Conservation (phyloP, 37 sponge, comb jelly and placozoan genomes). For the Spongilla lacustris region DNA sequence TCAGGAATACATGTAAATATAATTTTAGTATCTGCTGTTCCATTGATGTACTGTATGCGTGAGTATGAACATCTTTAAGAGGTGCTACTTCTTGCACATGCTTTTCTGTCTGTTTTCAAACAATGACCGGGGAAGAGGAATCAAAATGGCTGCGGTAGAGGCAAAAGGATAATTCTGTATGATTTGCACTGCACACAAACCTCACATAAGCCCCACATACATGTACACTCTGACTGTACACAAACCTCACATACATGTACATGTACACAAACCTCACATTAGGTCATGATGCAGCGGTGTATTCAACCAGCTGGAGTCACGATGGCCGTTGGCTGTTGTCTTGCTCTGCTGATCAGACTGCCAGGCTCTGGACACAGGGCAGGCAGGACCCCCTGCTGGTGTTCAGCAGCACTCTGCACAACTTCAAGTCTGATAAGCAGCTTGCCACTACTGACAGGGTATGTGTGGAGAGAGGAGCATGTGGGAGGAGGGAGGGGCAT, state of each 20-base stretch:
- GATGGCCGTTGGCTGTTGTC: constrained; percentile 58
- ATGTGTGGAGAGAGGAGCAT: not conserved
- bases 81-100: too few species aligned
- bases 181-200: too few species aligned
- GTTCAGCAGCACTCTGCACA: constrained; percentile 3
- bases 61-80: too few species aligned
- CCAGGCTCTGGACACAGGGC: constrained; percentile 60
- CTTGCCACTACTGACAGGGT: not conserved
- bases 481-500: too few species aligned
- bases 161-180: too few species aligned
- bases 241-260: not conserved
- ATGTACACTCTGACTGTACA: not conserved
- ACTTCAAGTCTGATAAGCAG: not conserved
- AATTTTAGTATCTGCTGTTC: too few species aligned
- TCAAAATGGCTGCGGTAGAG: too few species aligned
- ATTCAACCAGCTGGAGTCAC: constrained; percentile 63
- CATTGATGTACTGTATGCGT: too few species aligned
- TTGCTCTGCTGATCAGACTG: constrained; percentile 76
- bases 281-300: constrained; percentile 77
- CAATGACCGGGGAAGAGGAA: too few species aligned
- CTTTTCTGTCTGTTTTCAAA: too few species aligned
- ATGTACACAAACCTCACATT: not conserved
- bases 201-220: not conserved
- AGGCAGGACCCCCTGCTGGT: constrained; percentile 69
- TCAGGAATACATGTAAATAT: too few species aligned